Percentiles rank a stretch among this genome's conserved stretches.
These are phyloP conservation scores for Ramphastos sulfuratus DNA, from an alignment of 2,113 vertebrate species.

Conservation along the genomic window DNA sequence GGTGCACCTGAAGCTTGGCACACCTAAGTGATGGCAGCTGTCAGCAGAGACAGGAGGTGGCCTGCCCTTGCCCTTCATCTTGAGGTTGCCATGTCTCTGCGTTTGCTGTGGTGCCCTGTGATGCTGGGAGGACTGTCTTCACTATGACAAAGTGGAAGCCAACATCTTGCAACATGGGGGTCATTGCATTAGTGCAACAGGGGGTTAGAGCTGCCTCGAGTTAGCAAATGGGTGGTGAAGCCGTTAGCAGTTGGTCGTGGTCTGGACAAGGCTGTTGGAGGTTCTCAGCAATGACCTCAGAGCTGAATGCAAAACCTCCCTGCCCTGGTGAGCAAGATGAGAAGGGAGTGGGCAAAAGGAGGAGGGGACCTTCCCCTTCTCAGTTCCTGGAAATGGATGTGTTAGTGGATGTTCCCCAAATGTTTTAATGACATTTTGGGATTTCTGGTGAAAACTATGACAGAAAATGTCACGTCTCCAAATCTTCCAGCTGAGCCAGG, in stretches of 20 bases:
- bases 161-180: fast-evolving
- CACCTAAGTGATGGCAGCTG: neutral
- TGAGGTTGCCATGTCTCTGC: fast-evolving
- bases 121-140: fast-evolving
- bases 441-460: neutral
- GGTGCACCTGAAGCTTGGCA: neutral
- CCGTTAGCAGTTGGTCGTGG: fast-evolving
- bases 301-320: fast-evolving
- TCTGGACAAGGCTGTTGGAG: neutral
- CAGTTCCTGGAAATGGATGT: neutral
- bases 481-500: neutral
- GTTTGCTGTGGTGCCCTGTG: fast-evolving
- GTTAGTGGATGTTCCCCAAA: neutral
- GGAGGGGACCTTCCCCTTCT: neutral
- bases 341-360: neutral
- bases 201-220: fast-evolving
- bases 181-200: neutral
- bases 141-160: neutral
- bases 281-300: neutral
- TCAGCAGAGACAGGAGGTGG: neutral
- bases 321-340: neutral
- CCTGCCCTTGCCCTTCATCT: neutral
- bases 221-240: fast-evolving
- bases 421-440: neutral
- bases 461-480: neutral